Evolutionary conservation across 2,113 vertebrate species (phyloP), one percentile per base, ranked within the genome.

Genomic region (Chroicocephalus ridibundus): DNA sequence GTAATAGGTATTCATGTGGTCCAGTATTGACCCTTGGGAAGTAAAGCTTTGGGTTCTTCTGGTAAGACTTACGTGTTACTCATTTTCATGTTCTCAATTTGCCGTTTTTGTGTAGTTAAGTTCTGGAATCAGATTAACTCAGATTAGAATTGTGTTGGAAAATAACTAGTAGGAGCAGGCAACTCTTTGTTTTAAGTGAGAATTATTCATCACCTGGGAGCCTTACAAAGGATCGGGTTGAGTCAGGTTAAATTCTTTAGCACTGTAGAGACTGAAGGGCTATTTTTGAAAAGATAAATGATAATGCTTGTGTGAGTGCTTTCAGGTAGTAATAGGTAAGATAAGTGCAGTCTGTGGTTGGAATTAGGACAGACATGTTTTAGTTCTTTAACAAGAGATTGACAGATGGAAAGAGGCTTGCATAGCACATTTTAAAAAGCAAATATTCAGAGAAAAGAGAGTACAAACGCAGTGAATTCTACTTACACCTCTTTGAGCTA

Each of bases 351-450:
- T 71, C 64, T 92, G n/a, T 88, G 71, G 49, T 3, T 93, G 76
- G 55, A 96, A 92, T 51, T 88, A 92, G 90, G 92, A 81, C 82
- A 81, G 88, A 27, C n/a, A 5, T 87, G 36, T 82, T 94, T 95
- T 61, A 80, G 19, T 92, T 44, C 68, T 90, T 83, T 82, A 92
- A 58, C 60, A 66, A 75, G 88, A 95, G 92, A 94, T 58, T 82
- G 90, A 89, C 77, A 91, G 72, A 80, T 96, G 89, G 81, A 86
- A 95, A 78, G 89, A 89, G 65, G 69, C 69, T 79, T 88, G 83
- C 79, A 78, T 66, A 82, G 94, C 81, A 79, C 65, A 60, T 87
- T 52, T 47, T 4, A 91, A 84, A 94, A 96, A 93, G 90, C 80
- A 94, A 24, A 86, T 86, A 92, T 72, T 88, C 80, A 78, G 80